Evolutionary conservation across 2,888 invertebrate genomes (phyloP).

Genomic region (Sphecodes monilicornis): DNA sequence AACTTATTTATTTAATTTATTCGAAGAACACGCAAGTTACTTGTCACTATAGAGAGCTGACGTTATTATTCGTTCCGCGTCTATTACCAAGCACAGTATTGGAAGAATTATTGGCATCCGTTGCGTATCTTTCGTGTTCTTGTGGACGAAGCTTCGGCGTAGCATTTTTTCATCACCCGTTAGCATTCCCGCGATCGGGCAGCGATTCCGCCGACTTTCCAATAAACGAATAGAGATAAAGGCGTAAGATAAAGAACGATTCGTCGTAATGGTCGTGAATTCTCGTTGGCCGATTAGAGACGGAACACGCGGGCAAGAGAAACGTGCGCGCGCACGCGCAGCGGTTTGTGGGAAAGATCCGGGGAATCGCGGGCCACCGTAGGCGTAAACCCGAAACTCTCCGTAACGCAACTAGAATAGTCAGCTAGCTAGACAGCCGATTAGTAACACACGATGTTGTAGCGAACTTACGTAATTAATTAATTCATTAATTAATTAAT

Average conservation of each 20-base stretch:
- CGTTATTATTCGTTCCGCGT: slow-evolving; percentile 2
- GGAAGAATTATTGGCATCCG: slow-evolving; percentile 43
- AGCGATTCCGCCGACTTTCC: slow-evolving; percentile 58
- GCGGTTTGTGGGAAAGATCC: slow-evolving; percentile 45
- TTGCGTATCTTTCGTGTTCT: slow-evolving; percentile 38
- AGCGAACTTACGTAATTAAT: slow-evolving; percentile 62
- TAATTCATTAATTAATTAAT: slow-evolving; percentile 62
- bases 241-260: background rate
- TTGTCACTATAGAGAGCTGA: slow-evolving; percentile 27
- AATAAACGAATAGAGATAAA: slow-evolving; percentile 15
- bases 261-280: background rate
- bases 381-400: slow-evolving; percentile 52
- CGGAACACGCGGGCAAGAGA: background rate
- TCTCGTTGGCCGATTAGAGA: background rate
- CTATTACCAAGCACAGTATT: slow-evolving; percentile 1
- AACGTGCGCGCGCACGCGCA: background rate
- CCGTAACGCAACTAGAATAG: slow-evolving; percentile 63
- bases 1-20: slow-evolving; percentile 61
- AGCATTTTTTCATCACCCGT: slow-evolving; percentile 56
- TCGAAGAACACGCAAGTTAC: slow-evolving; percentile 43
- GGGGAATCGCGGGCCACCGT: slow-evolving; percentile 55
- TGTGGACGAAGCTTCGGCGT: slow-evolving; percentile 57
- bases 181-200: slow-evolving; percentile 53
- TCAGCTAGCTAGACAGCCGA: slow-evolving; percentile 71
- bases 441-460: slow-evolving; percentile 65